Evolutionary conservation across 2,113 vertebrate genomes (phyloP).

Genomic region (Pimephales promelas): DNA sequence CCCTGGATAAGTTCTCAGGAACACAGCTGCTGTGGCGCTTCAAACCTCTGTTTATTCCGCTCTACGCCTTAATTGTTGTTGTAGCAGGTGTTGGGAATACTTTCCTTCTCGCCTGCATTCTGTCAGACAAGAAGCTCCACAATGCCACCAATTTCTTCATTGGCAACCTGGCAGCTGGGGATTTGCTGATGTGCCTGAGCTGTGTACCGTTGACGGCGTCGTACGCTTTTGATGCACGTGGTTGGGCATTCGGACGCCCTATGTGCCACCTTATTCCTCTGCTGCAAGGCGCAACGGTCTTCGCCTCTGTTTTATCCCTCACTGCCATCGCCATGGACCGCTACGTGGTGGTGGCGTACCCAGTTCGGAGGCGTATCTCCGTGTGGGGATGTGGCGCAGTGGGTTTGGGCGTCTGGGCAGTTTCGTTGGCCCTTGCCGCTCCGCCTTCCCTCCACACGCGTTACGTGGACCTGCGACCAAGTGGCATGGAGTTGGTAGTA

Average conservation of each 20-base stretch:
- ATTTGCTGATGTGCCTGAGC: constrained; percentile 80
- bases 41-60: constrained; percentile 76
- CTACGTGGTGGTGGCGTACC: constrained; percentile 78
- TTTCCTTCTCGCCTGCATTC: constrained; percentile 76
- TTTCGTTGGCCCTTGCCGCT: constrained; percentile 73
- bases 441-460: constrained; percentile 71
- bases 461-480: constrained; percentile 75
- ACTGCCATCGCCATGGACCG: constrained; percentile 80
- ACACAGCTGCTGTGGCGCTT: constrained; percentile 75
- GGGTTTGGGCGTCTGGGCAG: constrained; percentile 71
- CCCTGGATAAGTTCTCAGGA: constrained; percentile 72
- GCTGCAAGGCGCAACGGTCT: constrained; percentile 77
- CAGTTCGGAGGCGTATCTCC: constrained; percentile 73
- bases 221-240: constrained; percentile 75
- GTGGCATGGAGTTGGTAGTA: constrained; percentile 73
- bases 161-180: constrained; percentile 77
- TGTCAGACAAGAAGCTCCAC: constrained; percentile 78
- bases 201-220: constrained; percentile 79
- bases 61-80: constrained; percentile 75
- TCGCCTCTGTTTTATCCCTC: constrained; percentile 77
- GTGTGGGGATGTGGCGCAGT: constrained; percentile 69
- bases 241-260: constrained; percentile 77
- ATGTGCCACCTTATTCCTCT: constrained; percentile 77
- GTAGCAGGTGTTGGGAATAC: constrained; percentile 77
- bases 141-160: constrained; percentile 82